Evolutionary conservation across 92 coral and sea anemone genomes (phyloP).

Genomic region (Chrysogorgia sp.): DNA sequence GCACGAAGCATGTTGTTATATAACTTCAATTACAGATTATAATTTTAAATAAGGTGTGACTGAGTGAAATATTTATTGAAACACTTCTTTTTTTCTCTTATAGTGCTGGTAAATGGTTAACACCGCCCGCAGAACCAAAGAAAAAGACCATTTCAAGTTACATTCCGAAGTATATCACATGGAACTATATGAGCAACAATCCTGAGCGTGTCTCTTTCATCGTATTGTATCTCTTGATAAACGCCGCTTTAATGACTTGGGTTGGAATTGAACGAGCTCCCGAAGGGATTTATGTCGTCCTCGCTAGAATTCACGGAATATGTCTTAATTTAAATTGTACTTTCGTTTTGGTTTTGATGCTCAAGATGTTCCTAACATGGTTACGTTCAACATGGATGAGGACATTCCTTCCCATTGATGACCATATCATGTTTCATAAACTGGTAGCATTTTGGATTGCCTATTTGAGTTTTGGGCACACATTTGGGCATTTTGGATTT

Average conservation of each 20-base stretch:
- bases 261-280: constrained; percentile 28
- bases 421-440: constrained; percentile 42
- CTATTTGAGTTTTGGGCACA: constrained; percentile 37
- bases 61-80: neutral
- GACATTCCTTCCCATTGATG: constrained; percentile 19
- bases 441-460: constrained; percentile 20
- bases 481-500: constrained; percentile 32
- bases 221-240: constrained; percentile 17
- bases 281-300: constrained; percentile 14
- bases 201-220: constrained; percentile 23
- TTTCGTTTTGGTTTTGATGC: constrained; percentile 32
- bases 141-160: constrained; percentile 28
- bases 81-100: neutral
- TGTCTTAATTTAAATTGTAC: constrained; percentile 31
- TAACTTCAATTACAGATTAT: neutral
- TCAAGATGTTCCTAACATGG: constrained; percentile 37
- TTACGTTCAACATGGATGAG: constrained; percentile 25
- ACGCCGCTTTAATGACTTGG: constrained; percentile 31
- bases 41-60: no score
- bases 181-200: constrained; percentile 31
- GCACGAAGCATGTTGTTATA: neutral
- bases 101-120: constrained; percentile 42
- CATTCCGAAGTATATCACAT: constrained; percentile 30
- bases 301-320: constrained; percentile 38
- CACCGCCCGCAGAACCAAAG: constrained; percentile 24